Evolutionary conservation across 2,113 vertebrate genomes (phyloP).

Genomic region (Prunella fulvescens): DNA sequence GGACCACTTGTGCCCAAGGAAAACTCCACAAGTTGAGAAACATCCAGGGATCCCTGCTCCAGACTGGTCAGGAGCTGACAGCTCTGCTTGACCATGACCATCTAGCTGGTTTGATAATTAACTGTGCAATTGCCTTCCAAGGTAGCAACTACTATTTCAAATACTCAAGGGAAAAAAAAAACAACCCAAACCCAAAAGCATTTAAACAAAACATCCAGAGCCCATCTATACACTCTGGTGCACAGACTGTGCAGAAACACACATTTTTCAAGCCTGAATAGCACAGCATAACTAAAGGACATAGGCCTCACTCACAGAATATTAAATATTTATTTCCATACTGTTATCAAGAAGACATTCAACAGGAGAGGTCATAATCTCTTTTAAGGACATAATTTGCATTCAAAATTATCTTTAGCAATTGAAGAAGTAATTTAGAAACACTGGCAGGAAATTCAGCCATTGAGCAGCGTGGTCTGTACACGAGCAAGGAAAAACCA

Average conservation of each 20-base stretch:
- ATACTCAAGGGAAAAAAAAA: not conserved
- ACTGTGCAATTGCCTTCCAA: not conserved
- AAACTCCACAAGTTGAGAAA: not conserved
- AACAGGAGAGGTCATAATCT: not conserved
- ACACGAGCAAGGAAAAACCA: not conserved
- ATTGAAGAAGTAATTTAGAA: not conserved
- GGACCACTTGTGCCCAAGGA: not conserved
- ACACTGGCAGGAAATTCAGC: not conserved
- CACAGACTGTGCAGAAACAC: not conserved
- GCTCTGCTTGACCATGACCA: not conserved
- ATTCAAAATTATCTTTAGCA: constrained; percentile 19
- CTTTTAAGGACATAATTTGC: not conserved
- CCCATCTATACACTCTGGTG: not conserved
- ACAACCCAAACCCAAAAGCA: not conserved
- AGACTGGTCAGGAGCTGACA: not conserved
- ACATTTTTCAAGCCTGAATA: not conserved
- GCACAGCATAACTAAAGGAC: not conserved
- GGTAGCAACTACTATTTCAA: not conserved
- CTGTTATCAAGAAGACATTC: not conserved
- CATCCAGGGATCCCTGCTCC: not conserved
- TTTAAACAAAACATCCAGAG: not conserved
- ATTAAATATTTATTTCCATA: constrained; percentile 7
- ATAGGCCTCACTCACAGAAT: not conserved
- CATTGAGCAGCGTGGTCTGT: not conserved
- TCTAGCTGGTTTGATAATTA: not conserved